A percentile compares a stretch with the other conserved stretches of the same genome.
Evolutionary conservation across 2,797 vertebrate species (phyloP).

Genomic region (Myotis daubentonii): DNA sequence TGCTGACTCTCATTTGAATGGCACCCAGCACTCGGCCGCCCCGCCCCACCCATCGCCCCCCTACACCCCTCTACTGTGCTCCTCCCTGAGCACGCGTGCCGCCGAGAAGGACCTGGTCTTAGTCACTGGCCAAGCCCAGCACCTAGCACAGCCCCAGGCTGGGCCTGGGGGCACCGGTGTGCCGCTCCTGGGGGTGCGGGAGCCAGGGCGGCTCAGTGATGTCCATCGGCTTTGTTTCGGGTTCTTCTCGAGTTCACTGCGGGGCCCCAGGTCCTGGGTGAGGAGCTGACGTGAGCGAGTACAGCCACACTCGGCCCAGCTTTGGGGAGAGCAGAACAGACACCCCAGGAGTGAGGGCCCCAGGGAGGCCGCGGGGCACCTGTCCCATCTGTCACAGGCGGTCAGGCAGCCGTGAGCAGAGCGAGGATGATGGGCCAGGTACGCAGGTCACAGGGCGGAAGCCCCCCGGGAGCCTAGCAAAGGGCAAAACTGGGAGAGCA

Average conservation of each 20-base stretch:
- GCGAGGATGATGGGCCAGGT: background rate
- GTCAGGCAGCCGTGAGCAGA: background rate
- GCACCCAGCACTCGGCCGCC: rapidly evolving
- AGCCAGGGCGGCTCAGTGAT: background rate
- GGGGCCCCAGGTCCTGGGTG: background rate
- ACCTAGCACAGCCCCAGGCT: rapidly evolving
- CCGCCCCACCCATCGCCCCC: rapidly evolving
- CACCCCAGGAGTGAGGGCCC: background rate
- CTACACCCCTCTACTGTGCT: background rate
- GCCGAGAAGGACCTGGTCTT: background rate
- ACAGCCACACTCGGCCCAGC: background rate
- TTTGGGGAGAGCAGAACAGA: background rate
- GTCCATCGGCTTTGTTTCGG: background rate
- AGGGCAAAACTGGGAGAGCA: background rate
- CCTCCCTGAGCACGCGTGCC: background rate
- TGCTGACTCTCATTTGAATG: background rate
- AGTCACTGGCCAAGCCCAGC: background rate
- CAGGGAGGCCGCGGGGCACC: rapidly evolving
- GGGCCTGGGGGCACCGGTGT: rapidly evolving
- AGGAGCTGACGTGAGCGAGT: rapidly evolving
- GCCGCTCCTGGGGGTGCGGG: too few species aligned
- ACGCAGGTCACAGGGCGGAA: background rate
- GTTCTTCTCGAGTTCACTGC: background rate
- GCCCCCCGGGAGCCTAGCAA: too few species aligned
- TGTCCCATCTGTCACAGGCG: background rate